A percentile compares a stretch with the other conserved stretches of the same genome.
These are phyloP conservation scores for Phoenicopterus ruber DNA, from an alignment of 2,113 vertebrate species.

Conservation along the genomic window DNA sequence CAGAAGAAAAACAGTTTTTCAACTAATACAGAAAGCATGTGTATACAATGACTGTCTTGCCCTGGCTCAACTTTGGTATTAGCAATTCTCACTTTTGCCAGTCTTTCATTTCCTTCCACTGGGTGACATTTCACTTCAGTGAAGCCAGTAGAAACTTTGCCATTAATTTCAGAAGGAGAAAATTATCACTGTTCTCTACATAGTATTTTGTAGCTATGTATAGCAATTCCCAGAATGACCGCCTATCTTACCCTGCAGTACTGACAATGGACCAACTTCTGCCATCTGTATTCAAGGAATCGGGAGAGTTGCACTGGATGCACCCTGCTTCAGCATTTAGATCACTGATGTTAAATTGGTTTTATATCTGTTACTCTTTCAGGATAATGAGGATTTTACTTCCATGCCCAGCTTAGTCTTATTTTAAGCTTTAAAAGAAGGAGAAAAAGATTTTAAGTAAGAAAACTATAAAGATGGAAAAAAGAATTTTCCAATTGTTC, in stretches of 20 bases:
- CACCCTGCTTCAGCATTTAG: not conserved
- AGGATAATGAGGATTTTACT: not conserved
- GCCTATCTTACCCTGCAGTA: not conserved
- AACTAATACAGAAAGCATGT: not conserved
- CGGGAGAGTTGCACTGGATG: not conserved
- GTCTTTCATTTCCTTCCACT: not conserved
- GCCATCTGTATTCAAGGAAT: not conserved
- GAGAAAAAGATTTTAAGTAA: not conserved
- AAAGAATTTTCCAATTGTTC: not conserved
- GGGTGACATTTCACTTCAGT: not conserved
- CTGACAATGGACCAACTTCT: not conserved
- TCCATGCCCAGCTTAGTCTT: not conserved
- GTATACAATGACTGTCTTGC: not conserved
- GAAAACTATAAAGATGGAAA: not conserved
- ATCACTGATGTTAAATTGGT: not conserved
- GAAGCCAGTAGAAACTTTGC: not conserved
- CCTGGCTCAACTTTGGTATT: not conserved
- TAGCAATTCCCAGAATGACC: not conserved
- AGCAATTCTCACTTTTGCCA: not conserved
- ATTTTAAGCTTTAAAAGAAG: not conserved
- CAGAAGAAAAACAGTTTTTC: not conserved
- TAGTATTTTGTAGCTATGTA: not conserved
- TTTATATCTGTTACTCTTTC: not conserved
- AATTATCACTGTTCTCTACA: not conserved
- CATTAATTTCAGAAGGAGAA: not conserved